Conservation (phyloP, 2,113 vertebrate genomes). For the Erythrolamprus reginae region DNA sequence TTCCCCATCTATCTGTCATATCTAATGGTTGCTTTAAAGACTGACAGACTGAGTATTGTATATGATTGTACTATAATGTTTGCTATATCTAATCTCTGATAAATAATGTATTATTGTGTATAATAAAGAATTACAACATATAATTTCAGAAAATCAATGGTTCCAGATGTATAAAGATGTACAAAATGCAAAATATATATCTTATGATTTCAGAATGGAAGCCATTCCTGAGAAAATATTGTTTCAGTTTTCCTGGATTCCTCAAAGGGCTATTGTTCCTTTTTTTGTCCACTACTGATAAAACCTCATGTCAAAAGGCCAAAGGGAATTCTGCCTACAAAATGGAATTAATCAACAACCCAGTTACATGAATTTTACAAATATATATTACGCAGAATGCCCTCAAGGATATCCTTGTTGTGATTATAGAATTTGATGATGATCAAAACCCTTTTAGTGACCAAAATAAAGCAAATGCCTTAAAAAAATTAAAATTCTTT, state of each 20-base stretch:
- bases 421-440: not conserved
- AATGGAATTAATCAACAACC: not conserved
- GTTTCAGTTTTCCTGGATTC: not conserved
- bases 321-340: not conserved
- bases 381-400: not conserved
- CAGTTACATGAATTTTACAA: not conserved
- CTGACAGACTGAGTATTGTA: not conserved
- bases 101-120: not conserved
- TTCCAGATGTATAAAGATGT: not conserved
- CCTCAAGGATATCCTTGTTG: not conserved
- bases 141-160: not conserved
- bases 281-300: not conserved
- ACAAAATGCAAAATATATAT: not conserved
- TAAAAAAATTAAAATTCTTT: no score
- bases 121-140: not conserved
- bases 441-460: not conserved
- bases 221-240: not conserved
- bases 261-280: not conserved
- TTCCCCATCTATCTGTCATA: not conserved
- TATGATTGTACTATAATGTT: not conserved
- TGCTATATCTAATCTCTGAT: not conserved
- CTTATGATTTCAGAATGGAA: not conserved
- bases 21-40: not conserved
- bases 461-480: not conserved
- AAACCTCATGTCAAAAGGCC: not conserved